Base-by-base conservation (phyloP, 2,888 invertebrate species). In the Synergus umbraculus region DNA sequence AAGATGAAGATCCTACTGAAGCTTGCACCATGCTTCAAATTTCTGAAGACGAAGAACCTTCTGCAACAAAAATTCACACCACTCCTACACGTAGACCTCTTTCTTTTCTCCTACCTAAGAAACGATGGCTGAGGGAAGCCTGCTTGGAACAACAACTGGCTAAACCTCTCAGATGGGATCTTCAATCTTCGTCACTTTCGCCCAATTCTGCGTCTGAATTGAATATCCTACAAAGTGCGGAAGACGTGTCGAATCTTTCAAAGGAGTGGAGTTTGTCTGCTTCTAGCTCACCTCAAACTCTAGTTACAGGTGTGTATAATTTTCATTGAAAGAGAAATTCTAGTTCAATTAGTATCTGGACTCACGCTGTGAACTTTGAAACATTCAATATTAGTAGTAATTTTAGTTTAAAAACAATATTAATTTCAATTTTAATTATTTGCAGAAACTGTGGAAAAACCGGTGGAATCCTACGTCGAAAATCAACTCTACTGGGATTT, bases 81-180 rank as follows among this genome's bases (percentile, higher is more conserved):
- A 89, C 91, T 9, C 90, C 92, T 0, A 79, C 90, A 4, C 87
- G 91, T 76, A 86, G 90, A 87, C 89, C 91, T 0, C 82, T 92
- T 8, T 92, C 92, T 64, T 86, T 91, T 88, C 82, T 92, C 76
- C 93, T 93, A 84, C 94, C 94, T 22, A 95, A 95, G 88, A 94
- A 94, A 87, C 92, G 94, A 37, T 95, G 94, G 94, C 88, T 95
- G 15, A 91, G 94, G 2, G 94, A 94, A 88, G 94, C 94, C 4
- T 92, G 92, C 69, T 87, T 93, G 58, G 93, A 93, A 41, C 93
- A 93, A 77, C 93, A 93, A 78, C 85, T 94, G 46, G 94, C 94
- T 1, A 93, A 92, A 84, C 94, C 94, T 9, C 87, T 94, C 22
- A 92, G 93, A 83, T 94, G 94, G 94, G 92, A 92, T 29, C 73